Base-by-base conservation (phyloP, 2,113 vertebrate genomes). In the Canis aureus region DNA sequence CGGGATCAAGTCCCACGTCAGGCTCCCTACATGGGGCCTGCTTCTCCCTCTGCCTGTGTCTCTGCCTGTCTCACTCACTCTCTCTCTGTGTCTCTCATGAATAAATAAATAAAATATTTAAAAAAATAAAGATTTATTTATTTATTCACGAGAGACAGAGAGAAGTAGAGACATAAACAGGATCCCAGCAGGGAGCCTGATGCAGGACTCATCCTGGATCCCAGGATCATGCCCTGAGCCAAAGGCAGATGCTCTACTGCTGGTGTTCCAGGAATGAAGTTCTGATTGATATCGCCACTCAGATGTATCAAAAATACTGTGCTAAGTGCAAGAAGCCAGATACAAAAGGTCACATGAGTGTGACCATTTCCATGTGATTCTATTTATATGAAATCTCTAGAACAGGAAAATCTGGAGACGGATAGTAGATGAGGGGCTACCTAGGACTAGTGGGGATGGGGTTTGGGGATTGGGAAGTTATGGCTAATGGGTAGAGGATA, bases 271-370 rank as follows among this genome's bases (percentile, higher is more conserved):
- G 35, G 35, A 60, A 51, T 19, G 27, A 38, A 76, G 43, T 6
- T 2, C 15, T 53, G 3, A 9, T 27, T 22, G 16, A 0, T 8
- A 32, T 8, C 29, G 1, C 43, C 4, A 27, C 19, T 16, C 19
- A 9, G 43, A 22, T 7, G 80, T n/a, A 53, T 29, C 27, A 13
- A 53, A 62, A 38, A 60, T 20, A 6, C 15, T 5, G 43, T 22
- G 66, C 53, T 49, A 3, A 49, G 53, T 25, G 79, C 69, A 83
- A 9, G 23, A 32, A 49, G 12, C 8, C 11, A 17, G 25, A 23
- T n/a, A 43, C n/a, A 23, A 53, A 49, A 55, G 60, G 32, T 43
- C 49, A 27, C 64, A 2, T 22, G 43, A 17, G 2, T 17, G 19
- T 82, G 11, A n/a, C 76, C 76, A 10, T 25, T 16, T 76, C 13